Percentiles rank a stretch among this genome's conserved stretches.
Conservation (phyloP, 2,113 vertebrate species). For the Myotis davidii region DNA sequence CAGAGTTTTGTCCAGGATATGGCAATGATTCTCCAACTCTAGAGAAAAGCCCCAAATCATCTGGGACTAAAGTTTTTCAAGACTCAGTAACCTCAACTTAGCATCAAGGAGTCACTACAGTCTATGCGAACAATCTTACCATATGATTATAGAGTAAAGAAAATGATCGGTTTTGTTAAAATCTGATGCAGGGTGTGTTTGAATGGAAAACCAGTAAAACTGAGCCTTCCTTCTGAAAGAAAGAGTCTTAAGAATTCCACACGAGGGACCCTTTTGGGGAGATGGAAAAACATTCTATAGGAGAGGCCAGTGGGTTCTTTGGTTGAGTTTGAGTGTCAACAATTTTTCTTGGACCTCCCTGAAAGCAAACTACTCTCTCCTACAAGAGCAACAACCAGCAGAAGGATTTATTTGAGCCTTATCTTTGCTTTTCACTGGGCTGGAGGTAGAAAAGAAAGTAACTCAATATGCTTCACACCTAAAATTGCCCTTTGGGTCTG, state of each 20-base stretch:
- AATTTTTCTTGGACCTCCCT: conserved; percentile 39
- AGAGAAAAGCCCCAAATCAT: not conserved
- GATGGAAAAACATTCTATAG: not conserved
- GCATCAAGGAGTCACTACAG: not conserved
- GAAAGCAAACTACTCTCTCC: not conserved
- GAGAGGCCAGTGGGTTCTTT: conserved; percentile 8
- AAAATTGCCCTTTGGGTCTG: conserved; percentile 35
- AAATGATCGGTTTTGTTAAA: conserved; percentile 30
- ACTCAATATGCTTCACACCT: not conserved
- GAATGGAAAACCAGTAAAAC: conserved; percentile 57
- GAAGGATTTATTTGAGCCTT: conserved; percentile 36
- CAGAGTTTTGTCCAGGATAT: not conserved
- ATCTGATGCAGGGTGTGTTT: conserved; percentile 4
- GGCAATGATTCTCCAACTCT: not conserved
- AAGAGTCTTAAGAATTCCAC: conserved; percentile 34
- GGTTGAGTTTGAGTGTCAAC: conserved; percentile 36
- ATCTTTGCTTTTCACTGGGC: conserved; percentile 39
- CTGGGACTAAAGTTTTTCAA: not conserved
- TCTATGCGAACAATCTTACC: not conserved
- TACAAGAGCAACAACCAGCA: not conserved
- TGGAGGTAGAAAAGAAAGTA: conserved; percentile 33
- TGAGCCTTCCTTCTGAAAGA: conserved; percentile 41
- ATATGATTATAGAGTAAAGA: conserved; percentile 3
- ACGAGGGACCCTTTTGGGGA: conserved; percentile 12
- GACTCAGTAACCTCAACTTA: not conserved